These are phyloP conservation scores for Troglohyphantes excavatus DNA, from an alignment of 2,888 invertebrate species.

Conservation along the genomic window DNA sequence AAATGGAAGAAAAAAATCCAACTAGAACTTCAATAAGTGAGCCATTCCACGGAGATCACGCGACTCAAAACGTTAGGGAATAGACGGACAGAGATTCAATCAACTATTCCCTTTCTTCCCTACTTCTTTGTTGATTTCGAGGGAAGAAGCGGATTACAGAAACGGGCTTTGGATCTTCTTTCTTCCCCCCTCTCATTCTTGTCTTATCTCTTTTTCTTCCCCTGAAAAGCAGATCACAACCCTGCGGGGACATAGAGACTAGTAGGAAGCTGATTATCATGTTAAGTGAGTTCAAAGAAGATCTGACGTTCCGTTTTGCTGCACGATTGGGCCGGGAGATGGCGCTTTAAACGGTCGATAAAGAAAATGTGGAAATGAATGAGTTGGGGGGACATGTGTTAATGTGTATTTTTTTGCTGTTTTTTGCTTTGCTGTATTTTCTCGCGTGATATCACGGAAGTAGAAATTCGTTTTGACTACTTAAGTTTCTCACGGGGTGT, in stretches of 20 bases:
- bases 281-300: conserved; percentile 55
- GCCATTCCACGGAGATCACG: conserved; percentile 53
- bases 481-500: background rate
- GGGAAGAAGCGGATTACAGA: conserved; percentile 48
- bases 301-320: conserved; percentile 26
- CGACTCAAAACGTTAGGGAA: conserved; percentile 35
- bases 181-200: conserved; percentile 12
- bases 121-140: conserved; percentile 48
- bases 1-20: background rate
- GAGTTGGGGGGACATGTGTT: background rate
- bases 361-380: conserved; percentile 40
- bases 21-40: conserved; percentile 57
- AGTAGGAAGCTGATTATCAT: conserved; percentile 58
- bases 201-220: background rate
- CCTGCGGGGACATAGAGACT: background rate
- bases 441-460: background rate
- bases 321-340: conserved; percentile 54
- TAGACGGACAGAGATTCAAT: conserved; percentile 42
- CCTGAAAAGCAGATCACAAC: conserved; percentile 5
- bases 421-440: background rate
- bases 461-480: background rate
- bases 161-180: conserved; percentile 12
- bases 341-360: conserved; percentile 58
- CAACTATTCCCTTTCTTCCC: conserved; percentile 31
- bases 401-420: background rate